Evolutionary conservation across 2,113 vertebrate species (phyloP).

Genomic region (Saccopteryx bilineata): DNA sequence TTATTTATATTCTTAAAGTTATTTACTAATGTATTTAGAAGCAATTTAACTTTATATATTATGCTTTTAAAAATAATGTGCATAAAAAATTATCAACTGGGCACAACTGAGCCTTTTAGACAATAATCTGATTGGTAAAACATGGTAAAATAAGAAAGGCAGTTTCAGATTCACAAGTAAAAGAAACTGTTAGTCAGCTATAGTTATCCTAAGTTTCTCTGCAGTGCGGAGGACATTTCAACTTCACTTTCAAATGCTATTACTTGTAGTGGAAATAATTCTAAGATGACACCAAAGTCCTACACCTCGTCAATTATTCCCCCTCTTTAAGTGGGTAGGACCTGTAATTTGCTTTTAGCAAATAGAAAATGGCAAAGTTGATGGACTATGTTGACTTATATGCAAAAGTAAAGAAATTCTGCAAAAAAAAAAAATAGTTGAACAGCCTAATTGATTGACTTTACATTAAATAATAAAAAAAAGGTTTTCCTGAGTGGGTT

Average conservation of each 20-base stretch:
- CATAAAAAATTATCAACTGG: neutral
- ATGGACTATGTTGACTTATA: neutral
- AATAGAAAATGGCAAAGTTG: neutral
- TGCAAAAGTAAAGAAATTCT: neutral
- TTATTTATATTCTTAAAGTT: constrained; percentile 30
- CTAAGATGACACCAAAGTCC: neutral
- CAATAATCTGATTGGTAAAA: neutral
- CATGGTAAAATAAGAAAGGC: neutral
- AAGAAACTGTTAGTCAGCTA: neutral
- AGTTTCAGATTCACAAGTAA: too few relatives aligned
- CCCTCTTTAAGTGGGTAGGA: neutral
- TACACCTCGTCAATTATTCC: neutral
- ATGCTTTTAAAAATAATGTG: neutral
- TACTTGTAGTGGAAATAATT: neutral
- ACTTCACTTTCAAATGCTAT: neutral
- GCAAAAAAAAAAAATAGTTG: neutral
- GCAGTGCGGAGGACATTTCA: neutral
- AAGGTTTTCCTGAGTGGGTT: neutral
- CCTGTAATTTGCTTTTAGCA: neutral
- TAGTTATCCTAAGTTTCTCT: neutral
- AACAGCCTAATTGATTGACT: constrained; percentile 6
- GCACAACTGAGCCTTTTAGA: neutral
- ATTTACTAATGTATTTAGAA: neutral
- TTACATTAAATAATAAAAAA: neutral
- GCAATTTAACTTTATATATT: neutral